These are phyloP conservation scores for Poecilia gillii DNA, from an alignment of 2,797 vertebrate species.

Conservation along the genomic window DNA sequence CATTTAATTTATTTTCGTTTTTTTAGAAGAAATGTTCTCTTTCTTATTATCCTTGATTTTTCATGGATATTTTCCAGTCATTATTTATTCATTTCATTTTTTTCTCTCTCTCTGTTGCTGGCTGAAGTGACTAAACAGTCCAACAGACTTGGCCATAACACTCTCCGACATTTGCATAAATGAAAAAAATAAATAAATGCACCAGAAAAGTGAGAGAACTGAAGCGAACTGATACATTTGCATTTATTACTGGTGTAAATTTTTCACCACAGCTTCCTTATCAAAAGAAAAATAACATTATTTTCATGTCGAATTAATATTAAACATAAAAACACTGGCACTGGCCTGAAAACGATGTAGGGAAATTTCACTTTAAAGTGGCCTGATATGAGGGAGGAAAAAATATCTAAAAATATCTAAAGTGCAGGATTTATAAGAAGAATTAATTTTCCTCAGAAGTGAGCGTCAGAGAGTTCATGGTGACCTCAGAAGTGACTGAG, in stretches of 20 bases:
- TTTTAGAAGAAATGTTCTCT: background rate
- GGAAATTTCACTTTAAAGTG: background rate
- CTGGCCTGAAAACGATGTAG: background rate
- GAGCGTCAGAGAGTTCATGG: conserved; percentile 22
- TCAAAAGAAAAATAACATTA: background rate
- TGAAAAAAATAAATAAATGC: conserved; percentile 25
- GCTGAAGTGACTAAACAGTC: conserved; percentile 22
- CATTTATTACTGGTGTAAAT: conserved; percentile 20
- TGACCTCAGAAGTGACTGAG: conserved; percentile 16
- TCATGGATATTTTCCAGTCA: conserved; percentile 6
- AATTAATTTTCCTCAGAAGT: conserved; percentile 28
- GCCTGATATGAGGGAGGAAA: conserved; percentile 15
- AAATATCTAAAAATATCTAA: conserved; percentile 6
- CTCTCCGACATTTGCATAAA: conserved; percentile 50
- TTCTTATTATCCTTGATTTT: background rate
- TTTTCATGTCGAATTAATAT: background rate
- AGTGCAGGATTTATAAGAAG: conserved; percentile 1
- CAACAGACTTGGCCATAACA: conserved; percentile 36
- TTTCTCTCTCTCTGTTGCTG: background rate
- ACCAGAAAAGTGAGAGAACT: conserved; percentile 29
- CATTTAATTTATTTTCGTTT: too few species aligned
- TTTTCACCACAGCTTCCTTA: conserved; percentile 4
- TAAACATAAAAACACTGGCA: background rate
- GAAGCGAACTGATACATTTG: conserved; percentile 40
- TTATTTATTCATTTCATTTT: background rate